A percentile compares a stretch with the other conserved stretches of the same genome.
phyloP scores from a whole-genome alignment of 2,888 invertebrate genomes.

The Homarus gammarus region DNA sequence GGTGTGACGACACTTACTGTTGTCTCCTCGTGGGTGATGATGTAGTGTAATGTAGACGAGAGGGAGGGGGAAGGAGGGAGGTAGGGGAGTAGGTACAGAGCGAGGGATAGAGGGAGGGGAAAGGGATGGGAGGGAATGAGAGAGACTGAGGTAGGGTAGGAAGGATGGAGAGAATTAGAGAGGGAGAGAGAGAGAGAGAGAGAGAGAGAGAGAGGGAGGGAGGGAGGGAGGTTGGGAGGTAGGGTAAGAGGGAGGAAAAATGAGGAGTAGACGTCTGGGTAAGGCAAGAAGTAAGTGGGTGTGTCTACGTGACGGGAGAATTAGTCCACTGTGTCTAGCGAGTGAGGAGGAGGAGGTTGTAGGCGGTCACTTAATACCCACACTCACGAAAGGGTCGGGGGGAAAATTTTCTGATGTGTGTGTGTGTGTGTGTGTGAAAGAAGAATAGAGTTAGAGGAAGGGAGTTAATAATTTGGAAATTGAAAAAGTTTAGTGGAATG shows the following conservation, averaged over 20 bases:
- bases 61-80: neutral
- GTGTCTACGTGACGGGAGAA: neutral
- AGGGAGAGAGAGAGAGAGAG: neutral
- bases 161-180: neutral
- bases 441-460: no score
- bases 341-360: neutral
- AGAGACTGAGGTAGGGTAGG: neutral
- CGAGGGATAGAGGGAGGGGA: neutral
- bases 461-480: no score
- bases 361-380: no score
- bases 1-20: no score
- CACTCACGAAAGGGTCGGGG: no score
- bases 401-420: no score
- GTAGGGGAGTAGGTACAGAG: neutral
- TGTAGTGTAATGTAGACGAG: no score
- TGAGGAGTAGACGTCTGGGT: neutral
- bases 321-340: no score
- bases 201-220: neutral
- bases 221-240: neutral
- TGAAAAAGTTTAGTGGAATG: no score
- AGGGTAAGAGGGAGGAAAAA: neutral
- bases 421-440: no score
- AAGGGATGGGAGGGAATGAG: neutral
- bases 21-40: no score
- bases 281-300: neutral